Conservation (phyloP, 2,113 vertebrate genomes). For the Leucopsar rothschildi region DNA sequence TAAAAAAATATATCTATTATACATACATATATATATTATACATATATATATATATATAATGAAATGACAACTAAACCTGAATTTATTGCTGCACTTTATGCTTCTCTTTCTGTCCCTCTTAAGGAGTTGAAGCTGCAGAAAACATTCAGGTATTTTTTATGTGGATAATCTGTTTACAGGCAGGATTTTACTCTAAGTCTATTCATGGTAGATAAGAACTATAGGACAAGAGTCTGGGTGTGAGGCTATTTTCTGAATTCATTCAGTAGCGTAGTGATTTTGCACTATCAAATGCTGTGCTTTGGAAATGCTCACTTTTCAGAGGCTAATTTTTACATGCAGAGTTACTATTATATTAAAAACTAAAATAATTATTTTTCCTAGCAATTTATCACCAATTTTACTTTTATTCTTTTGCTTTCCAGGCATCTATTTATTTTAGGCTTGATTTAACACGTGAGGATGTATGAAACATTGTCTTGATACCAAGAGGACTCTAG, state of each 20-base stretch:
- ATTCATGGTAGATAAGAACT: not conserved
- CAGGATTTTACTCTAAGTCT: not conserved
- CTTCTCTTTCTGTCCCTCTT: not conserved
- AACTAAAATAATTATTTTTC: not conserved
- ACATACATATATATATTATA: no score
- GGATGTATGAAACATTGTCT: not conserved
- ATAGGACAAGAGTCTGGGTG: not conserved
- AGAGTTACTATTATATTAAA: not conserved
- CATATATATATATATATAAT: no score
- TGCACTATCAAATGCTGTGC: not conserved
- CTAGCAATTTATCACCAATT: not conserved
- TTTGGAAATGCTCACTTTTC: not conserved
- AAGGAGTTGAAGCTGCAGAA: not conserved
- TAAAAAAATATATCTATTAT: not conserved
- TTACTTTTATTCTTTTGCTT: not conserved
- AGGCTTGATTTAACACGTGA: not conserved
- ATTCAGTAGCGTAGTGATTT: not conserved
- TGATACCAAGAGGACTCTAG: not conserved
- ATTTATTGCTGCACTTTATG: not conserved
- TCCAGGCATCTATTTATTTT: not conserved
- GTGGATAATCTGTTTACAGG: not conserved
- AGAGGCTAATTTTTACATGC: not conserved
- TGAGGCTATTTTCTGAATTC: not conserved
- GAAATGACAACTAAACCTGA: not conserved
- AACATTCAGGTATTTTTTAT: not conserved